These are phyloP conservation scores for Mnemiopsis leidyi DNA, from an alignment of 37 sponge, comb jelly and placozoan genomes.

Conservation along the genomic window DNA sequence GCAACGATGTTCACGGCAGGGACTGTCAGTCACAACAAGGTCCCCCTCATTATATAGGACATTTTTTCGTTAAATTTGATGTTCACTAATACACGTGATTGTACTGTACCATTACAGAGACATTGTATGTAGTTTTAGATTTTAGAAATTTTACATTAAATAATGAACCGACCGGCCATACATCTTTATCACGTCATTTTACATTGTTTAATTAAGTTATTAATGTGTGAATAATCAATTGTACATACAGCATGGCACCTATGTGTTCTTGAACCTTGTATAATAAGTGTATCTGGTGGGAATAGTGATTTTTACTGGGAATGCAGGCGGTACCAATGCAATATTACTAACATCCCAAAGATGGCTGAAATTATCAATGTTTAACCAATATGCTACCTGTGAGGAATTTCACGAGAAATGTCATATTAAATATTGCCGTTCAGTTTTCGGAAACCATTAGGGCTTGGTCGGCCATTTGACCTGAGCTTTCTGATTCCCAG, in stretches of 20 bases:
- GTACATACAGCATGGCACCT: background rate
- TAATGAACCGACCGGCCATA: conserved; percentile 2
- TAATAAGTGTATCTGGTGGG: background rate
- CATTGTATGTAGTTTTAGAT: background rate
- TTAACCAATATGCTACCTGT: too few relatives aligned
- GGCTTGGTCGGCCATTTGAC: too few relatives aligned
- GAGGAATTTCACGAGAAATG: too few relatives aligned
- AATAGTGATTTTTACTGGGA: too few relatives aligned
- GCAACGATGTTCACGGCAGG: conserved; percentile 13
- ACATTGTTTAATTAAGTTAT: conserved; percentile 29
- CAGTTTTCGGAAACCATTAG: too few relatives aligned
- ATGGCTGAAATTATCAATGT: too few relatives aligned
- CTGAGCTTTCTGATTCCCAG: too few relatives aligned
- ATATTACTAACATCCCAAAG: too few relatives aligned
- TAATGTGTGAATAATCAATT: conserved; percentile 12
- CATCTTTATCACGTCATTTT: background rate
- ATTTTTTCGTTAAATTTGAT: background rate
- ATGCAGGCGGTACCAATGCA: too few relatives aligned
- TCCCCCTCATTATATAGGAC: background rate
- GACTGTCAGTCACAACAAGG: conserved; percentile 10
- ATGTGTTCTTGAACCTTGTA: background rate
- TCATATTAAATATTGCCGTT: too few relatives aligned
- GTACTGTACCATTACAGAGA: background rate
- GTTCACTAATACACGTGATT: background rate
- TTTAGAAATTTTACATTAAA: conserved; percentile 26